Conservation (phyloP, 2,888 invertebrate species). For the Drosophila kuntzei region DNA sequence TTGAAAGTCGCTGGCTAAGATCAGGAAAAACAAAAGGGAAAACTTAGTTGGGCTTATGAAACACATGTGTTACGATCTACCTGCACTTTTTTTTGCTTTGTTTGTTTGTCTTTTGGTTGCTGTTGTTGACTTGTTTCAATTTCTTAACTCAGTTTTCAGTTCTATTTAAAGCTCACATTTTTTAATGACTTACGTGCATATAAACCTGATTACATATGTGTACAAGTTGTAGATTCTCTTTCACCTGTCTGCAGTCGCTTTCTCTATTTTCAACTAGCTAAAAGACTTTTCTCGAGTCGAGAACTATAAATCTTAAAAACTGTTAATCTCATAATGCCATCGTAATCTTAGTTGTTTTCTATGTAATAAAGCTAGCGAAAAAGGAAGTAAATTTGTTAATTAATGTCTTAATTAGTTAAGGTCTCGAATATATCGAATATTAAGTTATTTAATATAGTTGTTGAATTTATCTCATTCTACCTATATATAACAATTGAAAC, state of each 20-base stretch:
- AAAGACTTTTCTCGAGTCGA: background rate
- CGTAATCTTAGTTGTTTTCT: constrained; percentile 1
- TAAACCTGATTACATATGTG: constrained; percentile 39
- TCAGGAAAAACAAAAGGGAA: constrained; percentile 7
- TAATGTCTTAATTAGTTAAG: constrained; percentile 19
- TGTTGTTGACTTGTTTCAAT: constrained; percentile 14
- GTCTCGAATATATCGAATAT: background rate
- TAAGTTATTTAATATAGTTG: constrained; percentile 4
- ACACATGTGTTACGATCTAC: constrained; percentile 5
- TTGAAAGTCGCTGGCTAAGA: constrained; percentile 2
- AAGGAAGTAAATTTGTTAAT: background rate
- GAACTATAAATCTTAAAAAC: constrained; percentile 11
- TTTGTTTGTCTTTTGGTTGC: constrained; percentile 9
- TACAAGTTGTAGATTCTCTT: constrained; percentile 14
- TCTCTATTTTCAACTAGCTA: constrained; percentile 29
- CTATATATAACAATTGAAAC: background rate
- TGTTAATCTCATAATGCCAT: constrained; percentile 17
- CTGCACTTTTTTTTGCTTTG: constrained; percentile 10
- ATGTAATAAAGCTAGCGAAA: background rate
- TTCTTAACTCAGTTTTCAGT: constrained; percentile 36
- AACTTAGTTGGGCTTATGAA: constrained; percentile 10
- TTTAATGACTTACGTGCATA: constrained; percentile 24
- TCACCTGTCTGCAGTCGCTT: constrained; percentile 33
- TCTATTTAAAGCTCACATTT: constrained; percentile 46
- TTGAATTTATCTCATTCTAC: background rate